Evolutionary conservation across 2,113 vertebrate species (phyloP).

Genomic region (Pseudorectes ferrugineus): DNA sequence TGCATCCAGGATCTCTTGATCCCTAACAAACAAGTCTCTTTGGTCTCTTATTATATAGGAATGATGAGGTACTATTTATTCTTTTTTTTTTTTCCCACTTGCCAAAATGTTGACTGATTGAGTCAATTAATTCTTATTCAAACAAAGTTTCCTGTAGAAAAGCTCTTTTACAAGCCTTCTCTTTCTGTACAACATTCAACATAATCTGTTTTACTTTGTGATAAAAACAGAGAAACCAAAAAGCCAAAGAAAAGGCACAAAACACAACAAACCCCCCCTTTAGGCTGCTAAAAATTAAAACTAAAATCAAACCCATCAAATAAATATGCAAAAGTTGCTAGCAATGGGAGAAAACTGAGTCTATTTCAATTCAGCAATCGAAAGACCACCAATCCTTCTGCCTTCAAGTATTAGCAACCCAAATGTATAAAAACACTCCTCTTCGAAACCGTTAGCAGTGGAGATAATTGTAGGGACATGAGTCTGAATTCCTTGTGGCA

Average conservation of each 20-base stretch:
- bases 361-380: background rate
- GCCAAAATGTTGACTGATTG: background rate
- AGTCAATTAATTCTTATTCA: slow-evolving; percentile 24
- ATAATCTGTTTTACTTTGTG: background rate
- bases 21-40: background rate
- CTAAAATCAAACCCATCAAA: background rate
- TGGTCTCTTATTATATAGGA: background rate
- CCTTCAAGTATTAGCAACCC: background rate
- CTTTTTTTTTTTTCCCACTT: background rate
- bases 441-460: background rate
- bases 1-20: background rate
- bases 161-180: background rate
- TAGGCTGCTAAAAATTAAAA: background rate
- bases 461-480: slow-evolving; percentile 32
- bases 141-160: slow-evolving; percentile 7
- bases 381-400: background rate
- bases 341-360: background rate
- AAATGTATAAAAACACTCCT: background rate
- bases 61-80: background rate
- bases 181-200: background rate
- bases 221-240: background rate
- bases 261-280: background rate
- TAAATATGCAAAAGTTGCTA: background rate
- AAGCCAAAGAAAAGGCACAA: background rate
- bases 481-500: background rate